Evolutionary conservation across 2,113 vertebrate genomes (phyloP), one percentile per base, ranked within the genome.

Genomic region (Tautogolabrus adspersus): DNA sequence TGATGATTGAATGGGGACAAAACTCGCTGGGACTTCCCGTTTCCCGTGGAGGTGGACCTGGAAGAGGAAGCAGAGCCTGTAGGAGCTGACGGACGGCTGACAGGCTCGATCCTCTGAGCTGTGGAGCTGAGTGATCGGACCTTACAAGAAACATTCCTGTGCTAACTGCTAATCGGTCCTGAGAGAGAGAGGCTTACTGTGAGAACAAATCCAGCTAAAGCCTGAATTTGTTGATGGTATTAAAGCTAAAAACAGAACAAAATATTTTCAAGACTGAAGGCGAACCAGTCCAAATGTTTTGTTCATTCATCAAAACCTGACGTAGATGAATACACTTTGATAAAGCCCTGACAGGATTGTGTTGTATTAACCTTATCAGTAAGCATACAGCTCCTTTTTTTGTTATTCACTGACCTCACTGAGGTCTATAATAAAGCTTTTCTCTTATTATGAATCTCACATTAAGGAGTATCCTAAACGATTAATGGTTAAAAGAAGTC

Each of bases 11-110:
- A 90, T 84, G 19, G 61, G 70, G 65, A 26, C 49, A 23, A 69
- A 64, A 44, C 52, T 46, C 49, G 52, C 66, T 16, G 21, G 44
- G 47, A 77, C 82, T 81, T 90, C 87, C 87, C 85, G 86, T 76
- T 92, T 91, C 86, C 87, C 72, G 86, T 69, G 64, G 51, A 77
- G 74, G 68, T 63, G 63, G 69, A 83, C 61, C 57, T 52, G 75
- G 84, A 87, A 76, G 72, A 79, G 90, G 88, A 90, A 87, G 73
- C 75, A 23, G 57, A 56, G 75, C 77, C 68, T 12, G 5, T 13
- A 42, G 44, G 52, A 56, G 65, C 62, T 78, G 80, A 87, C 37
- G 72, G 69, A 72, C 40, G 64, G 44, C 26, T 75, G 89, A 87
- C 80, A 76, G 78, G 42, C 60, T 42, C 46, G 60, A 82, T 82